Base-by-base conservation (phyloP, 2,113 vertebrate genomes). In the Chloropsis cyanopogon region DNA sequence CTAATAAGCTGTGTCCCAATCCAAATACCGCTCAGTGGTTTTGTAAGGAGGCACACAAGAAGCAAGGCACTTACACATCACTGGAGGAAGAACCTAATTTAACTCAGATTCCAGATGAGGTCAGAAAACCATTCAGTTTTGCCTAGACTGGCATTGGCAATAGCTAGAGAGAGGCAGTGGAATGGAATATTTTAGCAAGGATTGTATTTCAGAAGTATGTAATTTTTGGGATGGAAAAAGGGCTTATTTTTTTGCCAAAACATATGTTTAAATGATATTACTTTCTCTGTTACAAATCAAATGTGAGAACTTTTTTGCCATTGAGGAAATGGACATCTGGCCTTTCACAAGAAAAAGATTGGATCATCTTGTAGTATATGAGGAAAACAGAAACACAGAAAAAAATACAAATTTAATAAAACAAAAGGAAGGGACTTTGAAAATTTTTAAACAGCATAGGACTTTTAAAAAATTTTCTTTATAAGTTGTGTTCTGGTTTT, bases 31-130 rank as follows among this genome's bases (percentile, higher is more conserved):
- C 33, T 84, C 37, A 35, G 6, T 31, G 41, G 5, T 9, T 92
- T 92, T 88, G 24, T 72, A 73, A 78, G 42, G 20, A 54, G 12
- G 41, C 26, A 41, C 14, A 37, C 10, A 70, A 81, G 89, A 86
- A 78, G 24, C 60, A 88, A 95, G 93, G 63, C 52, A 33, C 4
- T 4, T 49, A 52, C 21, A 28, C 49, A 16, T 60, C 8, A 5
- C 84, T 90, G 50, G 47, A 91, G 91, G 65, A 92, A 89, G 53
- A 94, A 71, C 29, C n/a, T 77, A 16, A 10, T 92, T 91, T 92
- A 77, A 82, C 35, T 73, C 57, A 61, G n/a, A 28, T 46, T 96
- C 47, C 25, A 75, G 39, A 57, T 72, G 33, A 73, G 12, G 46
- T 85, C 24, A 68, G 31, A 79, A 86, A 76, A 47, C 17, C 6